Evolutionary conservation across 2,888 invertebrate species (phyloP).

Genomic region (Lycophotia porphyrea): DNA sequence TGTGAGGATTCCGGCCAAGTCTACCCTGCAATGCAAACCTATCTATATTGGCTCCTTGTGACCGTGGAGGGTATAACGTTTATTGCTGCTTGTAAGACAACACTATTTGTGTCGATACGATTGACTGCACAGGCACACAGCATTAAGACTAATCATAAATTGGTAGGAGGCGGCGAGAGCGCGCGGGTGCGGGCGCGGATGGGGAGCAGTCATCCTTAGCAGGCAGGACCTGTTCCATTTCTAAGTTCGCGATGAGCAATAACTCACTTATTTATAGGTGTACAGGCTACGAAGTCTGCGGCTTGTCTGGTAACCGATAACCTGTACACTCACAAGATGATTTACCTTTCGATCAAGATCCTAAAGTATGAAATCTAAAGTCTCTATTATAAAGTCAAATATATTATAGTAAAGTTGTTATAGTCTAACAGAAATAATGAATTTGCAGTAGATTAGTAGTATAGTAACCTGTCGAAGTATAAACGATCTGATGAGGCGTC

Average conservation of each 20-base stretch:
- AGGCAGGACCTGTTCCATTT: neutral
- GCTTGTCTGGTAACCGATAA: neutral
- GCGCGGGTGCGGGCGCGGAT: neutral
- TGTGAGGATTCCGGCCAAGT: neutral
- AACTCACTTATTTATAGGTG: neutral
- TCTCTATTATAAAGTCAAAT: neutral
- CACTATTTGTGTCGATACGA: neutral
- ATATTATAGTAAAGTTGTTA: neutral
- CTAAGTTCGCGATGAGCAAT: neutral
- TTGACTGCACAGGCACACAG: neutral
- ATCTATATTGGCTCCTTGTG: neutral
- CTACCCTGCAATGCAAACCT: neutral
- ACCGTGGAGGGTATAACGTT: neutral
- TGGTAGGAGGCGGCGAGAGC: neutral
- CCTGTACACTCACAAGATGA: neutral
- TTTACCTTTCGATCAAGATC: too few relatives aligned
- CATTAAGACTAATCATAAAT: neutral
- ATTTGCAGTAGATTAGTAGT: neutral
- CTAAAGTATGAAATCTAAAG: neutral
- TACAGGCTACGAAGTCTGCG: neutral
- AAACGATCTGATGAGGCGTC: neutral
- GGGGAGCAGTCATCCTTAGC: constrained; percentile 21
- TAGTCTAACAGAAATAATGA: neutral
- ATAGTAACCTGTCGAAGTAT: neutral
- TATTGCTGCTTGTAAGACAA: neutral